Evolutionary conservation across 1,140 invertebrate genomes (phyloP).

Genomic region (Microplitis demolitor): DNA sequence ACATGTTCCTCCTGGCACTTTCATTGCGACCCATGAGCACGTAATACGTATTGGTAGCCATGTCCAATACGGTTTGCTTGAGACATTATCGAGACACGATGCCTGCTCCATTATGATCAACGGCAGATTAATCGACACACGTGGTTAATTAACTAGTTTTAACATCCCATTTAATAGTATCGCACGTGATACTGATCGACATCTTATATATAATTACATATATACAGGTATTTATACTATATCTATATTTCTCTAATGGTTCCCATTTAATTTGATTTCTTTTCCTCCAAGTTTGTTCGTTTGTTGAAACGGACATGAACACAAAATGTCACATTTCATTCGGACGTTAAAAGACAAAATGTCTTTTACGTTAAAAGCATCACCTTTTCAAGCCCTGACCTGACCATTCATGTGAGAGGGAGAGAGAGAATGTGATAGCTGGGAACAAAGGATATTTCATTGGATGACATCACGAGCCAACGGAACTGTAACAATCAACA

Average conservation of each 20-base stretch:
- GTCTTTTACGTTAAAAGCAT: background rate
- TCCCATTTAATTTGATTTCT: no score
- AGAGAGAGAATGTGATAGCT: no score
- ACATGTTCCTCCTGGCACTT: slow-evolving; percentile 16
- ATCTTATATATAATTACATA: no score
- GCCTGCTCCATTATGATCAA: slow-evolving; percentile 14
- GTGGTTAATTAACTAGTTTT: slow-evolving; percentile 15
- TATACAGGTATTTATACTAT: no score
- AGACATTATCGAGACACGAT: slow-evolving; percentile 18
- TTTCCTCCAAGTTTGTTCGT: no score
- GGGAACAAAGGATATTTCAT: background rate
- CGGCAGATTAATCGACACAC: slow-evolving; percentile 19
- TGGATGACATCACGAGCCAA: background rate
- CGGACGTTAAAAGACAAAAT: background rate
- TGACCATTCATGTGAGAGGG: background rate
- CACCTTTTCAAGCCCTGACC: background rate
- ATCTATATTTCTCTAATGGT: no score
- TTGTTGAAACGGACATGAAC: no score
- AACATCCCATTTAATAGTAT: slow-evolving; percentile 11
- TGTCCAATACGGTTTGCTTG: slow-evolving; percentile 5
- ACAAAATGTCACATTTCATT: no score
- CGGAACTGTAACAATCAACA: slow-evolving; percentile 2
- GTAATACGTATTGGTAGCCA: slow-evolving; percentile 8
- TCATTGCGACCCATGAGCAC: slow-evolving; percentile 15
- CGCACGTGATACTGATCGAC: slow-evolving; percentile 3